These are phyloP conservation scores for Gerosis bhagava DNA, from an alignment of 2,888 invertebrate genomes.

Conservation along the genomic window DNA sequence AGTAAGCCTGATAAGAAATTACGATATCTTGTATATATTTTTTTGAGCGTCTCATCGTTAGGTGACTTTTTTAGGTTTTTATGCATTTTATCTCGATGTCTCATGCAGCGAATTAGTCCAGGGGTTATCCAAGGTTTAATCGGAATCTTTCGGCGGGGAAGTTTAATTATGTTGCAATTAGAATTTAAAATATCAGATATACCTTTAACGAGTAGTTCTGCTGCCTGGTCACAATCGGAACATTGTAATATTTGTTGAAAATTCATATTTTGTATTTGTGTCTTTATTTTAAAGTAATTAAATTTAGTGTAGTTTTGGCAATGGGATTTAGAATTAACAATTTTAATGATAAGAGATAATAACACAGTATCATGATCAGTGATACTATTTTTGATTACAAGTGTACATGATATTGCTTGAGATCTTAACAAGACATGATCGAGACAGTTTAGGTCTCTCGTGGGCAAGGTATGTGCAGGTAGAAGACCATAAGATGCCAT, in stretches of 20 bases:
- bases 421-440: slow-evolving; percentile 13
- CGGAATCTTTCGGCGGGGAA: neutral
- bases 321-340: neutral
- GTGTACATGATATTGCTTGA: too few relatives aligned
- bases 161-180: neutral
- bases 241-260: neutral
- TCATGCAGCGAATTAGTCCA: slow-evolving; percentile 20
- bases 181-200: neutral
- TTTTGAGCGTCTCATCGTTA: neutral
- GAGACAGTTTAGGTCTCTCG: slow-evolving; percentile 4
- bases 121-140: slow-evolving; percentile 25
- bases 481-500: slow-evolving; percentile 3
- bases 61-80: slow-evolving; percentile 2
- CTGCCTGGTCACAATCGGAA: neutral
- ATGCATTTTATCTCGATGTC: slow-evolving; percentile 20
- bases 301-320: neutral
- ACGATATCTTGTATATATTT: slow-evolving; percentile 5
- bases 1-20: slow-evolving; percentile 1
- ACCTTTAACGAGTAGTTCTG: neutral
- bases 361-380: slow-evolving; percentile 7
- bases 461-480: slow-evolving; percentile 5
- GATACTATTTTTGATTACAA: slow-evolving; percentile 3
- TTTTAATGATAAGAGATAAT: slow-evolving; percentile 2
- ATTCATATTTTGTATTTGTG: neutral
- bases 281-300: slow-evolving; percentile 4